Evolutionary conservation across 30 jellyfish, hydroid and myxozoan genomes (phyloP), one percentile per base, ranked within the genome.

Genomic region (Sanderia malayensis): DNA sequence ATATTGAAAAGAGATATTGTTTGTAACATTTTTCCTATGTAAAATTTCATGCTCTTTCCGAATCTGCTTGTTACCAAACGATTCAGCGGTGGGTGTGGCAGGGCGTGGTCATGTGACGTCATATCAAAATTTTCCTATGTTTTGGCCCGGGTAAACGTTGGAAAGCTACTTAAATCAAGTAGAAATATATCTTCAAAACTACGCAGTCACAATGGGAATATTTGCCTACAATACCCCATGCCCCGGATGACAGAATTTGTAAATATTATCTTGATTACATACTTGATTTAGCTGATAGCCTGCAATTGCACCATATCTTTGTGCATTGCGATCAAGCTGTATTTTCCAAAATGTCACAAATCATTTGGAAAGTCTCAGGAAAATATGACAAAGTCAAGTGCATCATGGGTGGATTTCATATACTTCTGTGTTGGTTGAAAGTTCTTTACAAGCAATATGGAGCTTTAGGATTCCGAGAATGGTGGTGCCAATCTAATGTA

Each of bases 241-340:
- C 73, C 49, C 73, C 73, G 22, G 73, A 60, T 60, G 49, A 25
- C 49, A 60, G 49, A 27, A 60, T 60, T 25, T 60, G 73, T 31
- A 60, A 60, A 31, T 60, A 60, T 60, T 60, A 31, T 31, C 73
- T 60, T 22, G 46, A 60, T 60, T 60, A 60, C 73, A 60, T 60
- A 27, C 9, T 60, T 60, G 20, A 60, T 49, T 19, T 60, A 60
- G 73, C 73, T 25, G 49, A 60, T 31, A 60, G 73, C 49, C 49
- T 27, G 46, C 49, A 25, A 25, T 60, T 60, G 73, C 10, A 60
- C 46, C 73, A 60, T 60, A 60, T 60, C 49, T 60, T 60, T 60
- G 49, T 60, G 73, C 73, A 60, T 31, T 60, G 73, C 22, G 73
- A 31, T 25, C 46, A 27, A 60, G 73, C 73, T 60, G 73, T 60